Conservation (phyloP, 2,888 invertebrate genomes). For the Standfussiana lucernea region DNA sequence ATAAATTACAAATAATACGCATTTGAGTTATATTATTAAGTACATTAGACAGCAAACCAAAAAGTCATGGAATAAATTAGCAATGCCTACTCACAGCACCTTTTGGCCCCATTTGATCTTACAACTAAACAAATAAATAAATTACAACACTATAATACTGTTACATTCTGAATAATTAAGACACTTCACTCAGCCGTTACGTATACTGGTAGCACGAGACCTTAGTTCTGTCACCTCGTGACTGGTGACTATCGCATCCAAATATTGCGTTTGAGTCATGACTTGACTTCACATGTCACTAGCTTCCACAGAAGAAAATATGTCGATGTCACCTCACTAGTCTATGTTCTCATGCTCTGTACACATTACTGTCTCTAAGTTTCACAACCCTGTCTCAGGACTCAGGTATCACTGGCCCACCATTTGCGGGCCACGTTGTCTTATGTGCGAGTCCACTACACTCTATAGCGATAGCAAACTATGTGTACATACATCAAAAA, state of each 20-base stretch:
- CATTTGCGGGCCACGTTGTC: conserved; percentile 22
- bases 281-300: conserved; percentile 48
- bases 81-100: conserved; percentile 81
- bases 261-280: conserved; percentile 63
- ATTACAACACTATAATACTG: conserved; percentile 86
- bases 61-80: conserved; percentile 79
- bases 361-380: conserved; percentile 57
- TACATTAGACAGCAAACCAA: too few relatives aligned
- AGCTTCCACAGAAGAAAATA: conserved; percentile 31
- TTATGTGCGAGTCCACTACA: conserved; percentile 39
- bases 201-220: conserved; percentile 50
- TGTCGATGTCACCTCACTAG: conserved; percentile 53
- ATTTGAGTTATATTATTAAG: conserved; percentile 63
- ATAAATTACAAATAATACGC: conserved; percentile 61
- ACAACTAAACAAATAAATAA: conserved; percentile 79
- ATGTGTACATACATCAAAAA: too few relatives aligned
- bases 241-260: conserved; percentile 40
- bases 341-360: conserved; percentile 34
- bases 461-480: too few relatives aligned
- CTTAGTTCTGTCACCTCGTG: conserved; percentile 41
- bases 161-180: conserved; percentile 74
- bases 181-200: conserved; percentile 79
- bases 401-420: conserved; percentile 40
- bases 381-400: conserved; percentile 66
- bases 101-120: conserved; percentile 85